Conservation (phyloP, 1,140 invertebrate species). For the Zaprionus taronus region DNA sequence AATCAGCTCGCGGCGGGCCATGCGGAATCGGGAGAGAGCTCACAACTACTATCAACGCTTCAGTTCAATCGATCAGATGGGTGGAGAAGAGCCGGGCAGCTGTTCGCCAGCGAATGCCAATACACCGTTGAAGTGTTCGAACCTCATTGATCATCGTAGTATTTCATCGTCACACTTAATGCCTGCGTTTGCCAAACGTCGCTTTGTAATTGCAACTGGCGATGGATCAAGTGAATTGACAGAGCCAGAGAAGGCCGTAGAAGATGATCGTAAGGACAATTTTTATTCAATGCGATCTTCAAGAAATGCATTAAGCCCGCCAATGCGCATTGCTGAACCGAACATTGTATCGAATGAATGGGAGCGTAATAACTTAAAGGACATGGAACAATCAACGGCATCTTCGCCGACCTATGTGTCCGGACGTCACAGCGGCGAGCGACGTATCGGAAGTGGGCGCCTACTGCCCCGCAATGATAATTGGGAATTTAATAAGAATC, state of each 20-base stretch:
- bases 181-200: slow-evolving; percentile 80
- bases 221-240: slow-evolving; percentile 35
- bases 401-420: slow-evolving; percentile 51
- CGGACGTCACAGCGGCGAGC: slow-evolving; percentile 11
- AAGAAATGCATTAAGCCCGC: slow-evolving; percentile 8
- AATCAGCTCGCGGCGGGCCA: slow-evolving; percentile 60
- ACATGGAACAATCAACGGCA: slow-evolving; percentile 34
- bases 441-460: slow-evolving; percentile 90
- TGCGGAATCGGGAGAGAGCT: slow-evolving; percentile 66
- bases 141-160: slow-evolving; percentile 77
- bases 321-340: background rate
- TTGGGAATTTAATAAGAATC: slow-evolving; percentile 86
- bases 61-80: slow-evolving; percentile 40
- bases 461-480: slow-evolving; percentile 87
- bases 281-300: slow-evolving; percentile 8
- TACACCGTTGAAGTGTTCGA: slow-evolving; percentile 39
- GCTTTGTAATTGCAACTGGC: slow-evolving; percentile 38
- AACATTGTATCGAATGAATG: slow-evolving; percentile 12
- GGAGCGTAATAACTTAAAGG: slow-evolving; percentile 30
- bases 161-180: slow-evolving; percentile 83
- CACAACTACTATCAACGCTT: slow-evolving; percentile 75
- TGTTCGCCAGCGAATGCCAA: background rate
- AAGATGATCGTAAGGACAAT: slow-evolving; percentile 16
- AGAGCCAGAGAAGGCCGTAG: slow-evolving; percentile 3
- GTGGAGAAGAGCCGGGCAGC: slow-evolving; percentile 44